phyloP scores from a whole-genome alignment of 2,797 vertebrate genomes.

The Glyptemys insculpta region DNA sequence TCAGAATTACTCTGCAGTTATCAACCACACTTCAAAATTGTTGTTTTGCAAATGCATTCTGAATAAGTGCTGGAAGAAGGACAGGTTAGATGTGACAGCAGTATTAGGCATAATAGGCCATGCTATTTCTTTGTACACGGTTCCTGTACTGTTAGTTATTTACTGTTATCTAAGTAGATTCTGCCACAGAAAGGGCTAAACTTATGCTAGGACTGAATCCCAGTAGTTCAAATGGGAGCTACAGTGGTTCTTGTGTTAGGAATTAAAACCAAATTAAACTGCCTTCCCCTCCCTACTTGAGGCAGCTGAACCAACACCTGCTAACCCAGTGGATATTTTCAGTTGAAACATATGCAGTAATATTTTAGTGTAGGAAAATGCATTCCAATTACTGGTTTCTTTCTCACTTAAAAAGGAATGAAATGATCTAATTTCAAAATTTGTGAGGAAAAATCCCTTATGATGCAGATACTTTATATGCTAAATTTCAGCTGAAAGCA shows the following conservation, averaged over 20 bases:
- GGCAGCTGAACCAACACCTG: neutral
- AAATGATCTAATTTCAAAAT: neutral
- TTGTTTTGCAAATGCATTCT: neutral
- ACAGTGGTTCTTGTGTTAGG: neutral
- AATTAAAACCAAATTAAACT: neutral
- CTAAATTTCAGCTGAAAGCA: neutral
- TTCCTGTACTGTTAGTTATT: neutral
- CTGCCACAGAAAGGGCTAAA: neutral
- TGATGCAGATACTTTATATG: neutral
- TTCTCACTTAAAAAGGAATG: neutral
- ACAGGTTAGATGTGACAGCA: neutral
- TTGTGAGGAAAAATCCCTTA: neutral
- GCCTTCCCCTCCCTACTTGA: neutral
- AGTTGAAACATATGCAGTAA: accelerated
- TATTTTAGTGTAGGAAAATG: neutral
- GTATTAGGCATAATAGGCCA: accelerated
- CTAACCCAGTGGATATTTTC: neutral
- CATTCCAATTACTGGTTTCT: neutral
- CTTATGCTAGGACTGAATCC: neutral
- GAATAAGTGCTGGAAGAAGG: neutral
- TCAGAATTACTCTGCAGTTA: neutral
- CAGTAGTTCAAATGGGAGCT: neutral
- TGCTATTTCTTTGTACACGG: neutral
- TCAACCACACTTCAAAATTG: accelerated
- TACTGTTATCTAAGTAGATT: neutral